phyloP scores from a whole-genome alignment of 2,888 invertebrate genomes.

The Polydrusus tereticollis region DNA sequence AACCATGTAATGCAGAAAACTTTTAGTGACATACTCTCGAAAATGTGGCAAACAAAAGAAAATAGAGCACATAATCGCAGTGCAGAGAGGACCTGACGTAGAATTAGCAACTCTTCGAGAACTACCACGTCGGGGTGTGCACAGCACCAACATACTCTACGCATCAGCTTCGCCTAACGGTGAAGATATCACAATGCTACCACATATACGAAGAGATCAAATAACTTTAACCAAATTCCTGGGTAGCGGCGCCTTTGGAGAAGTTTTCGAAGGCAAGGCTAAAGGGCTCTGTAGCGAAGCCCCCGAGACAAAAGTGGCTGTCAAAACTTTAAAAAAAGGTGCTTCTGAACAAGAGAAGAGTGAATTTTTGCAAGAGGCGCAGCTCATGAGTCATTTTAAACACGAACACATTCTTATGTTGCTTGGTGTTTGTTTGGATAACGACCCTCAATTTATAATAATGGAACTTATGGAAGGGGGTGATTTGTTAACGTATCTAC shows the following conservation, averaged over 20 bases:
- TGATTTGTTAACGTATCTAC: slow-evolving; percentile 90
- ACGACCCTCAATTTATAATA: slow-evolving; percentile 93
- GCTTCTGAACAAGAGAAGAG: slow-evolving; percentile 90
- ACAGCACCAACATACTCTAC: slow-evolving; percentile 88
- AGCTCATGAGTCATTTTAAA: slow-evolving; percentile 96
- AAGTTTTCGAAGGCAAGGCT: slow-evolving; percentile 86
- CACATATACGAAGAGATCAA: slow-evolving; percentile 87
- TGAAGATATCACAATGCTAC: slow-evolving; percentile 78
- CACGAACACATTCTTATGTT: slow-evolving; percentile 95
- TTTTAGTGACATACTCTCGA: slow-evolving; percentile 54
- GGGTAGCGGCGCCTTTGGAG: slow-evolving; percentile 97
- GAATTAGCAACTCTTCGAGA: slow-evolving; percentile 90
- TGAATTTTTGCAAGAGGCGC: slow-evolving; percentile 96
- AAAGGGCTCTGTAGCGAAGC: slow-evolving; percentile 73
- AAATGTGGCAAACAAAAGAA: slow-evolving; percentile 78
- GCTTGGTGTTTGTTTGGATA: slow-evolving; percentile 94
- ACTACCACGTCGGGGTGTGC: slow-evolving; percentile 80
- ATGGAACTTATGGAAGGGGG: slow-evolving; percentile 99
- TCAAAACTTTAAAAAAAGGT: slow-evolving; percentile 94
- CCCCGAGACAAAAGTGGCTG: slow-evolving; percentile 85
- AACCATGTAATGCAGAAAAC: too few relatives aligned
- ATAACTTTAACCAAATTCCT: slow-evolving; percentile 90
- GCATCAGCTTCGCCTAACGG: slow-evolving; percentile 70
- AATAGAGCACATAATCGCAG: slow-evolving; percentile 66
- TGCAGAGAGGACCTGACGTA: slow-evolving; percentile 74